phyloP scores from a whole-genome alignment of 2,888 invertebrate genomes.

The Napeogenes inachia region DNA sequence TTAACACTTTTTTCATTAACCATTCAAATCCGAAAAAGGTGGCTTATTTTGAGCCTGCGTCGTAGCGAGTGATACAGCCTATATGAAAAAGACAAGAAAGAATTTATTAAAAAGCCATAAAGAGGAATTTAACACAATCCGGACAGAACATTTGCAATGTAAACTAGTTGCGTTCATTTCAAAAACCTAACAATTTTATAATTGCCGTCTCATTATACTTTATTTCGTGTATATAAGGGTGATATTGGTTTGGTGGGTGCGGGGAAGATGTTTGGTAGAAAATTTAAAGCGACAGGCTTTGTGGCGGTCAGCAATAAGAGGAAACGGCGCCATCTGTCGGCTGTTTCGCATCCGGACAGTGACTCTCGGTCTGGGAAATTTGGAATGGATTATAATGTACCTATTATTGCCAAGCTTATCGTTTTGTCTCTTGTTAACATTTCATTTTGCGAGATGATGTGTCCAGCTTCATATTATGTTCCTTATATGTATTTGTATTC shows the following conservation, averaged over 20 bases:
- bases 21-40: too few relatives aligned
- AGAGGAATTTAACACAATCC: constrained; percentile 39
- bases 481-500: too few relatives aligned
- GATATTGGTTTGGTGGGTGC: constrained; percentile 24
- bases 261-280: constrained; percentile 31
- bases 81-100: neutral
- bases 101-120: constrained; percentile 34
- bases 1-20: too few relatives aligned
- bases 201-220: constrained; percentile 21
- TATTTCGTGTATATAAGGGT: constrained; percentile 34
- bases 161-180: constrained; percentile 66
- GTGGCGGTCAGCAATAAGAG: constrained; percentile 72
- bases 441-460: constrained; percentile 13
- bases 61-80: neutral
- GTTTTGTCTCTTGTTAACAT: constrained; percentile 25
- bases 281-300: constrained; percentile 58
- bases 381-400: constrained; percentile 61
- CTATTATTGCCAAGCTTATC: constrained; percentile 45
- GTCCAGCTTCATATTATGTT: neutral
- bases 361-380: constrained; percentile 61
- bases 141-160: constrained; percentile 47
- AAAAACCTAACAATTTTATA: constrained; percentile 41
- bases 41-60: too few relatives aligned
- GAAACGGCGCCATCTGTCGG: constrained; percentile 66
- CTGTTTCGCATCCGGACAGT: constrained; percentile 45